Conservation (phyloP, 53 echinoderm and acorn worm species). For the Arbacia lixula region DNA sequence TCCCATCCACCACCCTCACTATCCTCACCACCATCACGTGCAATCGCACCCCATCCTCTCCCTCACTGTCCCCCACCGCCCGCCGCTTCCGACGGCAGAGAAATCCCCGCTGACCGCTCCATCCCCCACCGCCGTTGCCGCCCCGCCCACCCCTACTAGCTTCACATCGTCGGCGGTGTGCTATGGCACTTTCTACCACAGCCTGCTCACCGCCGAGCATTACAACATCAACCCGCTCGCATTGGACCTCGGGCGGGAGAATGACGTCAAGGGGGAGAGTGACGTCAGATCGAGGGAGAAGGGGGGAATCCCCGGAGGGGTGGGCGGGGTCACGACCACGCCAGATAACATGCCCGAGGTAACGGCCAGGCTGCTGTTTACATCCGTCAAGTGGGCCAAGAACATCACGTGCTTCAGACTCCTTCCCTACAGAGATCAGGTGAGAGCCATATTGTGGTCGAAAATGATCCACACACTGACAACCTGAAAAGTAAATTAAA, state of each 20-base stretch:
- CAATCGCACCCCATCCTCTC: constrained; percentile 53
- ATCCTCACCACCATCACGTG: constrained; percentile 47
- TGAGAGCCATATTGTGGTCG: constrained; percentile 49
- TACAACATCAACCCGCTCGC: constrained; percentile 95
- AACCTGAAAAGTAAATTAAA: too few relatives aligned
- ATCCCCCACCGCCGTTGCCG: constrained; percentile 35
- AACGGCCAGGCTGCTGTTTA: constrained; percentile 88
- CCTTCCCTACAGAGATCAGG: constrained; percentile 95
- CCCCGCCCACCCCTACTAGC: constrained; percentile 40
- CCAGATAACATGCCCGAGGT: constrained; percentile 90
- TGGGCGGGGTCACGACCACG: neutral
- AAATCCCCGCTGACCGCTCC: constrained; percentile 25
- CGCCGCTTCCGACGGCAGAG: constrained; percentile 9
- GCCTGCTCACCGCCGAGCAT: constrained; percentile 93
- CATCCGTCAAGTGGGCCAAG: constrained; percentile 97
- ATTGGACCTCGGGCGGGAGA: constrained; percentile 62
- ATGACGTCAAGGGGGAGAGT: constrained; percentile 4
- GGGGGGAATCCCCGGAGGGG: neutral
- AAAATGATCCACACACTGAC: too few relatives aligned
- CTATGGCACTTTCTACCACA: constrained; percentile 99
- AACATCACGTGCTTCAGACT: constrained; percentile 95
- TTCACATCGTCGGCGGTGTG: constrained; percentile 85
- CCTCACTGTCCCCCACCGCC: constrained; percentile 37
- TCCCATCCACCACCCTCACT: constrained; percentile 45
- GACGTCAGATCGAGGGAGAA: too few relatives aligned